These are phyloP conservation scores for Betta splendens DNA, from an alignment of 2,797 vertebrate species.

Conservation along the genomic window DNA sequence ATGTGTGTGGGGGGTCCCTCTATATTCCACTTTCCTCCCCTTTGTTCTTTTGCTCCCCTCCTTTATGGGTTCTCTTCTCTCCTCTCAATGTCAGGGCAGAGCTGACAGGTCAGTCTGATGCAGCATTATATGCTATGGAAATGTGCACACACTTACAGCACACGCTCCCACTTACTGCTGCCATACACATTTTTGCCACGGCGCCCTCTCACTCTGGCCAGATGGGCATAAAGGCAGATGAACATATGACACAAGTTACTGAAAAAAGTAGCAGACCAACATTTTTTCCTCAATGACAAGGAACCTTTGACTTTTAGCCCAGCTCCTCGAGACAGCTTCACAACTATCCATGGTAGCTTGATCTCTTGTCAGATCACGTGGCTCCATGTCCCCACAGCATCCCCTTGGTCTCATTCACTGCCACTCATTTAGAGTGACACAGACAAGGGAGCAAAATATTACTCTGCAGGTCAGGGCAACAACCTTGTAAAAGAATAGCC, in stretches of 20 bases:
- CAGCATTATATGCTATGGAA: slow-evolving; percentile 70
- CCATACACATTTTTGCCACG: slow-evolving; percentile 38
- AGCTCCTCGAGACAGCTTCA: slow-evolving; percentile 21
- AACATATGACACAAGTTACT: slow-evolving; percentile 44
- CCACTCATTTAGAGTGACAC: slow-evolving; percentile 37
- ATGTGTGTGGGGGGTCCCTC: slow-evolving; percentile 6
- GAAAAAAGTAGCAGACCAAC: slow-evolving; percentile 38
- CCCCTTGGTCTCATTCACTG: slow-evolving; percentile 9
- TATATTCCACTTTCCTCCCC: neutral
- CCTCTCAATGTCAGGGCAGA: slow-evolving; percentile 71
- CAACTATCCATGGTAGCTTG: neutral
- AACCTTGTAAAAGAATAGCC: neutral
- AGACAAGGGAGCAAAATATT: neutral
- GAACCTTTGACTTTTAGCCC: slow-evolving; percentile 51
- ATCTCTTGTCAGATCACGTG: slow-evolving; percentile 28
- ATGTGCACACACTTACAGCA: slow-evolving; percentile 46
- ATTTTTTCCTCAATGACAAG: slow-evolving; percentile 13
- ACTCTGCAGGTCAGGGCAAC: neutral
- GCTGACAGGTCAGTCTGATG: slow-evolving; percentile 73
- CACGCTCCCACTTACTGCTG: slow-evolving; percentile 28
- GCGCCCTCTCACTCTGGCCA: slow-evolving; percentile 48
- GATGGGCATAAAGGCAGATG: slow-evolving; percentile 52
- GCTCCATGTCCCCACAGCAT: slow-evolving; percentile 35
- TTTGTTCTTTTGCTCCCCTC: neutral
- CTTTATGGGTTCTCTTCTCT: neutral